Conservation (phyloP, 92 coral and sea anemone species). For the Palythoa grandis region DNA sequence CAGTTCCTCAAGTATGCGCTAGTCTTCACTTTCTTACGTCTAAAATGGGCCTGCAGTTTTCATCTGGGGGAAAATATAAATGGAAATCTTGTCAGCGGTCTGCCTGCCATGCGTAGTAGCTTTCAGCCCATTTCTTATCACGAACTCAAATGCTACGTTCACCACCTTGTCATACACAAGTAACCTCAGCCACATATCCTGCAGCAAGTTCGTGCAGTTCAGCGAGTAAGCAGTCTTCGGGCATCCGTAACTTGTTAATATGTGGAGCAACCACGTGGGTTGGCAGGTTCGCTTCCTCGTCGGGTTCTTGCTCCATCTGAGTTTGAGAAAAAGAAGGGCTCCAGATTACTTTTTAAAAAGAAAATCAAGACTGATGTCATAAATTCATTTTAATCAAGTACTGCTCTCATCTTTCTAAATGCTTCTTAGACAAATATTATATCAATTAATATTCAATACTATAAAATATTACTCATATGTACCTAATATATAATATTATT, state of each 20-base stretch:
- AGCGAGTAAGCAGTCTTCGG: slow-evolving; percentile 94
- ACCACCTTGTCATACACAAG: slow-evolving; percentile 44
- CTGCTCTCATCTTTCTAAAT: no score
- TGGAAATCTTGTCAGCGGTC: not conserved
- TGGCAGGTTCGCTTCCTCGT: slow-evolving; percentile 68
- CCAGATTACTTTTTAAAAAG: no score
- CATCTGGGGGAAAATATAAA: no score
- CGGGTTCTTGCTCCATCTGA: slow-evolving; percentile 67
- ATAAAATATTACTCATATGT: no score
- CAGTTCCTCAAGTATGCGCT: no score
- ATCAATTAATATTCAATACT: no score
- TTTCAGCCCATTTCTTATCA: not conserved
- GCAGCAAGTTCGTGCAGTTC: slow-evolving; percentile 89
- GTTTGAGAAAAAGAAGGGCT: not conserved
- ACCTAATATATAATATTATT: no score
- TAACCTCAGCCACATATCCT: slow-evolving; percentile 78
- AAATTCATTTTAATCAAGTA: no score
- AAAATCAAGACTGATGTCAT: no score
- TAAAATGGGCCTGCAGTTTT: no score
- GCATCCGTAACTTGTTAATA: slow-evolving; percentile 85
- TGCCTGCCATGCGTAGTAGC: not conserved
- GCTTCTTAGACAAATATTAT: no score
- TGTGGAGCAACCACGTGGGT: slow-evolving; percentile 88
- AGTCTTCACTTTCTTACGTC: no score
- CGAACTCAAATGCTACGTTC: not conserved